A percentile compares a stretch with the other conserved stretches of the same genome.
Conservation (phyloP, 2,888 invertebrate species). For the Caradrina clavipalpis region DNA sequence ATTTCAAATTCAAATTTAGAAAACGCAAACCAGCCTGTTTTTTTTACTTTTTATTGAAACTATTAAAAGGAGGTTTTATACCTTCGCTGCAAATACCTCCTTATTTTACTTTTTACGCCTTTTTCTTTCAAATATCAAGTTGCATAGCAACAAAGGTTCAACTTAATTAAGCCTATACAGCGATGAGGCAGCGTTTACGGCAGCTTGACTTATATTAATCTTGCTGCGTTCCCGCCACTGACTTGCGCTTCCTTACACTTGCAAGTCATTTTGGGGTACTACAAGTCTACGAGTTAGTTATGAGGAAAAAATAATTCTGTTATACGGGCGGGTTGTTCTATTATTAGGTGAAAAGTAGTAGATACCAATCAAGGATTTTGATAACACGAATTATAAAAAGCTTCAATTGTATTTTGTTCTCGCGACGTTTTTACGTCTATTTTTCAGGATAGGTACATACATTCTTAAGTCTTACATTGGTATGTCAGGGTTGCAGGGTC, state of each 20-base stretch:
- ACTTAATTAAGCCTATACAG: slow-evolving; percentile 71
- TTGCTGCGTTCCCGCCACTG: slow-evolving; percentile 79
- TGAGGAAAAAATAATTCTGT: slow-evolving; percentile 31
- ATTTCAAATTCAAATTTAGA: slow-evolving; percentile 16
- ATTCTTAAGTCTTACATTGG: too few species aligned
- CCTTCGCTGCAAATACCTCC: background rate
- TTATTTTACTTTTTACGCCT: background rate
- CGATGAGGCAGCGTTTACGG: slow-evolving; percentile 72
- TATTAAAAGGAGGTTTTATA: background rate
- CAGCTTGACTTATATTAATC: slow-evolving; percentile 84
- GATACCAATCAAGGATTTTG: background rate
- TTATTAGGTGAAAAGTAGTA: background rate
- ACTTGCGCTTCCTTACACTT: slow-evolving; percentile 74
- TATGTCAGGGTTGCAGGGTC: too few species aligned
- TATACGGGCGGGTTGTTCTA: slow-evolving; percentile 7
- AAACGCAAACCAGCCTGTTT: background rate
- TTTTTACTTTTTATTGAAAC: background rate
- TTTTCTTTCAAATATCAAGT: slow-evolving; percentile 39
- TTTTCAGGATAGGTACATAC: too few species aligned
- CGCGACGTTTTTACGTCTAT: too few species aligned
- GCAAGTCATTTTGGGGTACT: slow-evolving; percentile 78
- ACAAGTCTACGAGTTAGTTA: slow-evolving; percentile 54
- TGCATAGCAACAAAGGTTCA: slow-evolving; percentile 64
- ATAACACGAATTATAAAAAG: background rate
- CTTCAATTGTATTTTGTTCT: background rate